A percentile compares a stretch with the other conserved stretches of the same genome.
Evolutionary conservation across 2,888 invertebrate genomes (phyloP).

Genomic region (Tigriopus californicus): DNA sequence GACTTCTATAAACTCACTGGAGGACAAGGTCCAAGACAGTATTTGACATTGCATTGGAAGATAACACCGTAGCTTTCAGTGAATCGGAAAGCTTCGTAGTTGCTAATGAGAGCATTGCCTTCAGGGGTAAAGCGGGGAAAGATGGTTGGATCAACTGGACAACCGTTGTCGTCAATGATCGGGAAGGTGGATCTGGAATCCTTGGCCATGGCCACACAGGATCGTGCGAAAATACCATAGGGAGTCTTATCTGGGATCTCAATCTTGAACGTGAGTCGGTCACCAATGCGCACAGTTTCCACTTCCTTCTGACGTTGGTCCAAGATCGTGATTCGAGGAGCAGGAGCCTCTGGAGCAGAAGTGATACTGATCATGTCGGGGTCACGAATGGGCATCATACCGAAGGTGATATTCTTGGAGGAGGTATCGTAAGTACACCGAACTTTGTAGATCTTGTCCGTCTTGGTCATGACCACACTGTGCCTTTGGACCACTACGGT

Average conservation of each 20-base stretch:
- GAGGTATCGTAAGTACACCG: slow-evolving; percentile 92
- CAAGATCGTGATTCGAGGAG: slow-evolving; percentile 76
- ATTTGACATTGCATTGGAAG: slow-evolving; percentile 91
- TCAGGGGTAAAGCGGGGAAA: slow-evolving; percentile 82
- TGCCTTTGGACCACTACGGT: slow-evolving; percentile 86
- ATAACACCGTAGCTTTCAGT: slow-evolving; percentile 91
- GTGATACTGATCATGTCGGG: slow-evolving; percentile 92
- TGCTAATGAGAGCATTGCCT: slow-evolving; percentile 60
- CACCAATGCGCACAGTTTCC: slow-evolving; percentile 82
- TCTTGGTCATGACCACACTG: slow-evolving; percentile 88
- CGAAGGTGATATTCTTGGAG: slow-evolving; percentile 85
- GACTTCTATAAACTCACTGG: slow-evolving; percentile 60
- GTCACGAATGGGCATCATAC: slow-evolving; percentile 91
- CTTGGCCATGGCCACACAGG: slow-evolving; percentile 86
- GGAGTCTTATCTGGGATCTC: slow-evolving; percentile 75
- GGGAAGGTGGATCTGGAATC: slow-evolving; percentile 89
- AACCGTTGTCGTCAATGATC: slow-evolving; percentile 85
- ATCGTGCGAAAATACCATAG: slow-evolving; percentile 13
- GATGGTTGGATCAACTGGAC: slow-evolving; percentile 77
- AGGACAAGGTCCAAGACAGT: slow-evolving; percentile 82
- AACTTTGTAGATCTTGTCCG: slow-evolving; percentile 83
- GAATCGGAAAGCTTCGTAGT: slow-evolving; percentile 85
- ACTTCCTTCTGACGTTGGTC: slow-evolving; percentile 70
- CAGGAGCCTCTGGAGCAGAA: slow-evolving; percentile 81
- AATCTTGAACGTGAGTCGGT: slow-evolving; percentile 81